Evolutionary conservation across 2,113 vertebrate species (phyloP).

Genomic region (Hippotragus niger): DNA sequence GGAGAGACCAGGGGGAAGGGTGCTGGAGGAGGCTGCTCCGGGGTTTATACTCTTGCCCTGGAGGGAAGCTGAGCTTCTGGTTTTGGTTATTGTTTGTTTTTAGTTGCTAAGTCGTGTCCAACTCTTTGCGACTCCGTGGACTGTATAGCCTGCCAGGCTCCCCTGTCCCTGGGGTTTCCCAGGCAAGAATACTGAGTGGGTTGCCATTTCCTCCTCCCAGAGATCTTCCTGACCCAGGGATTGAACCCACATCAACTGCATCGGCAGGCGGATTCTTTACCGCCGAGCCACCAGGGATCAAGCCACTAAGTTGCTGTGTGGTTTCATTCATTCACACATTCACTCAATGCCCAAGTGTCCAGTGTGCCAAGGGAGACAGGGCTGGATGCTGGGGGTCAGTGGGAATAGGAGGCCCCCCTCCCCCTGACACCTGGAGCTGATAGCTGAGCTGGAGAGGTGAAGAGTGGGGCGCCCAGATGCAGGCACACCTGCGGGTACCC

Average conservation of each 20-base stretch:
- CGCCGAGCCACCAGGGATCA: not conserved
- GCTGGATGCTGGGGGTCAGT: not conserved
- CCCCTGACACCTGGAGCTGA: not conserved
- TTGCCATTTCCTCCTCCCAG: not conserved
- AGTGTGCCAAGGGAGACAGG: not conserved
- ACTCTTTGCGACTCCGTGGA: not conserved
- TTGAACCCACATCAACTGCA: rapidly evolving
- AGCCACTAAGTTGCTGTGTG: not conserved
- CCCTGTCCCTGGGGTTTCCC: not conserved
- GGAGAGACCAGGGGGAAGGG: not conserved
- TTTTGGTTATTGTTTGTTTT: not conserved
- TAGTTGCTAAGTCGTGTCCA: rapidly evolving
- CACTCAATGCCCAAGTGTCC: too few species aligned
- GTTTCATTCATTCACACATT: not conserved
- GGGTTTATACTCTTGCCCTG: not conserved
- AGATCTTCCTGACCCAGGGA: not conserved
- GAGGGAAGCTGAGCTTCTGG: not conserved
- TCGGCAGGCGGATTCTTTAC: not conserved
- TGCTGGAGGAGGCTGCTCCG: not conserved
- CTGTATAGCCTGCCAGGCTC: not conserved
- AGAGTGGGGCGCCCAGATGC: rapidly evolving
- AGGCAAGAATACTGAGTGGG: not conserved
- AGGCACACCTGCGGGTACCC: not conserved
- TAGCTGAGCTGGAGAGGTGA: not conserved
- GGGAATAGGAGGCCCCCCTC: not conserved